These are phyloP conservation scores for Drosophila lowei DNA, from an alignment of 1,140 invertebrate genomes.

Conservation along the genomic window DNA sequence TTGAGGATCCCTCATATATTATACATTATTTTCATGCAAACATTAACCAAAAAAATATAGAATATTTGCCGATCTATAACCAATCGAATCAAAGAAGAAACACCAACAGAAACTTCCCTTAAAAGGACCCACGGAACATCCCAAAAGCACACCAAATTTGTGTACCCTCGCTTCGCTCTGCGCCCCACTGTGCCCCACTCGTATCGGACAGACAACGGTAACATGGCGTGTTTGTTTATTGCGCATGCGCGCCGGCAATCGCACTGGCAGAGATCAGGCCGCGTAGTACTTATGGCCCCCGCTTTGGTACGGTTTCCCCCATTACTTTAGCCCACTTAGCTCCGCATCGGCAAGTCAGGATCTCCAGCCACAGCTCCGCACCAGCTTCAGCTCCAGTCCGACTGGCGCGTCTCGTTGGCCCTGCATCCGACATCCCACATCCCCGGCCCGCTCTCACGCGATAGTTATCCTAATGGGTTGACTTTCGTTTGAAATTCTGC, in stretches of 20 bases:
- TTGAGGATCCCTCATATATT: no score
- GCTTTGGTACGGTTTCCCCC: constrained; percentile 42
- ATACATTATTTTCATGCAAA: no score
- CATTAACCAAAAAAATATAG: no score
- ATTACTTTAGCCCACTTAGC: constrained; percentile 80
- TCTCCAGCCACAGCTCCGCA: constrained; percentile 10
- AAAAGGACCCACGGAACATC: no score
- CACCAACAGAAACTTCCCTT: no score
- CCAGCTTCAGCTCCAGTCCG: no score
- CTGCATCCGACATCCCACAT: constrained; percentile 38
- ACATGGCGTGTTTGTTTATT: constrained; percentile 81
- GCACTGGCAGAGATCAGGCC: constrained; percentile 45
- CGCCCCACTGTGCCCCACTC: constrained; percentile 50
- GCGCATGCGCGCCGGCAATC: constrained; percentile 76
- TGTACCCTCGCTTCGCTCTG: constrained; percentile 14
- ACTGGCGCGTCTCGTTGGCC: constrained; percentile 24
- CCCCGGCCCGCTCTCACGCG: constrained; percentile 52
- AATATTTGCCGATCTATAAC: no score
- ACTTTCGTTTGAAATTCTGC: constrained; percentile 67
- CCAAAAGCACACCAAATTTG: neutral
- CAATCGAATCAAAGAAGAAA: no score
- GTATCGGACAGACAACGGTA: constrained; percentile 62
- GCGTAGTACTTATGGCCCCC: constrained; percentile 26
- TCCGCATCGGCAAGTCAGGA: constrained; percentile 73
- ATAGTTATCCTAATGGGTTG: constrained; percentile 81